Evolutionary conservation across 2,113 vertebrate genomes (phyloP), one percentile per base, ranked within the genome.

Genomic region (Melierax canorus): DNA sequence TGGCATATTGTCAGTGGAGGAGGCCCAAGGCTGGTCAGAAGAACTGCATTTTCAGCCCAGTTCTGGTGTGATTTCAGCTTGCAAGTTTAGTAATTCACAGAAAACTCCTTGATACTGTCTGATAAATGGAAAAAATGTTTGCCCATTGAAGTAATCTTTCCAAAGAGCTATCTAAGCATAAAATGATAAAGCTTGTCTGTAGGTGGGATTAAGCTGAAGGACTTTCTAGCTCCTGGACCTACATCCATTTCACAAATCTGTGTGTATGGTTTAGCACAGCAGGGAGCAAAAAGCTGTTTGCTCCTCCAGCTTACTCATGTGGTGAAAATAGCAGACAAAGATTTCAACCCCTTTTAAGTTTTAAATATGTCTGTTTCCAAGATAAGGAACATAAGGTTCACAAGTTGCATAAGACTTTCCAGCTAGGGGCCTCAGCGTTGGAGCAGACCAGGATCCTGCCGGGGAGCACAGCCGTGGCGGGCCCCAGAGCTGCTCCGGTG

Each of bases 401-500:
- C 22, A 78, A 88, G n/a, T 36, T 90, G 46, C 1, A 0, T 77
- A 91, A 95, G 59, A 55, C 12, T 91, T 95, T 84, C 55, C 76
- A 92, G 9, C 64, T 55, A 13, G 21, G 11, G 5, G 6, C 15
- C 48, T 77, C 34, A 19, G 3, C 22, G 16, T 8, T 43, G 36
- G 55, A 74, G 21, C 6, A 27, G 58, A 55, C 7, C 13, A n/a
- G 29, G 32, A 50, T 36, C n/a, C 50, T 85, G 11, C 14, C 21
- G 7, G 9, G 13, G 16, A 82, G 12, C 24, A 22, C 0, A 0
- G 46, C 24, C 16, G 0, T 36, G 56, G 24, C 6, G 12, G 13
- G 23, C 30, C 41, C 32, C 36, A 32, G 20, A 73, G 45, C 6
- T 77, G 11, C n/a, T 39, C 16, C 10, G 3, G 14, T 19, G 24